phyloP scores from a whole-genome alignment of 2,113 vertebrate genomes.

The Nothoprocta pentlandii region DNA sequence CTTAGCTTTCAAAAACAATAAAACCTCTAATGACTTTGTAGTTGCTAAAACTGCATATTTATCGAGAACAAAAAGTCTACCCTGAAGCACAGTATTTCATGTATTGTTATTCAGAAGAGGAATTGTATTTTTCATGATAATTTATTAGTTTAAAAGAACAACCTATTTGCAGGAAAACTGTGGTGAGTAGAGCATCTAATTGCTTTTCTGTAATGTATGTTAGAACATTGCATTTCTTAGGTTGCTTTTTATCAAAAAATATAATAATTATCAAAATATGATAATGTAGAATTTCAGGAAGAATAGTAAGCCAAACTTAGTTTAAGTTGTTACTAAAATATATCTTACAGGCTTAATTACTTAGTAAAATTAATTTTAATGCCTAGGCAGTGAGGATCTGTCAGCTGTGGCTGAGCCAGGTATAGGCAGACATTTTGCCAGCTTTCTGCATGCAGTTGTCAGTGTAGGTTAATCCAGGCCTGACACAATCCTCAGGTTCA shows the following conservation, averaged over 20 bases:
- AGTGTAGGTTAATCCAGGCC: constrained; percentile 19
- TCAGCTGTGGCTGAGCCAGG: not conserved
- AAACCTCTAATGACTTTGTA: constrained; percentile 29
- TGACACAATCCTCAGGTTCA: constrained; percentile 31
- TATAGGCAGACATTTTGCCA: not conserved
- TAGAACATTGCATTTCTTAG: not conserved
- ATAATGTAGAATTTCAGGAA: not conserved
- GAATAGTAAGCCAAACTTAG: not conserved
- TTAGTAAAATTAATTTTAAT: not conserved
- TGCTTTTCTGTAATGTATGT: not conserved
- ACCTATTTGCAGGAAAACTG: not conserved
- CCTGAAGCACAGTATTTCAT: constrained; percentile 6
- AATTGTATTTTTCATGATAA: constrained; percentile 34
- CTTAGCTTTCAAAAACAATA: constrained; percentile 55
- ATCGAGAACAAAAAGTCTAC: constrained; percentile 10
- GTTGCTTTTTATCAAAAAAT: not conserved
- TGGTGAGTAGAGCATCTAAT: not conserved
- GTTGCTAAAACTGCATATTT: constrained; percentile 32
- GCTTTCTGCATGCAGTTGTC: constrained; percentile 14
- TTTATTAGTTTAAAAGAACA: constrained; percentile 37
- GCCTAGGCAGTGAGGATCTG: not conserved
- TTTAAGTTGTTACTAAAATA: not conserved
- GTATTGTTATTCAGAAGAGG: constrained; percentile 49
- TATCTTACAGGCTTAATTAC: not conserved
- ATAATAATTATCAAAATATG: not conserved